Conservation (phyloP, 2,888 invertebrate species). For the Venusia cambrica region DNA sequence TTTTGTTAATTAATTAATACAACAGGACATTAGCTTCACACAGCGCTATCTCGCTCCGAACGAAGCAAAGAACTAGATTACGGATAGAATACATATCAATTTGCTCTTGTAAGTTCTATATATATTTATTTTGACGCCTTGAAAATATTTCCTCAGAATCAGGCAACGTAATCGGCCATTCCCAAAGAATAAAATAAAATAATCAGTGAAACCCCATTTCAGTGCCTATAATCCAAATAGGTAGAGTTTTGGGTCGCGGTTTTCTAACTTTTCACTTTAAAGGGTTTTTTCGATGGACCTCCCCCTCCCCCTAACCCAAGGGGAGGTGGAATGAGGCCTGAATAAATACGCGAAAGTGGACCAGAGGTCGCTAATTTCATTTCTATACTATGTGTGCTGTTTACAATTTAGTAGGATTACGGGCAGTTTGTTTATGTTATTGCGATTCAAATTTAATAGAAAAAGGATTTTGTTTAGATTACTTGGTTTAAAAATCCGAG, state of each 20-base stretch:
- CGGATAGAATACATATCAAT: too few relatives aligned
- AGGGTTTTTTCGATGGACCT: slow-evolving; percentile 59
- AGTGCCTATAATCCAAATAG: slow-evolving; percentile 6
- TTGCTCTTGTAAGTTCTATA: too few relatives aligned
- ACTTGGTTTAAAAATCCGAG: too few relatives aligned
- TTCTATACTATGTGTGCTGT: slow-evolving; percentile 34
- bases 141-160: too few relatives aligned
- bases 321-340: slow-evolving; percentile 39
- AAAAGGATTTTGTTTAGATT: slow-evolving; percentile 12
- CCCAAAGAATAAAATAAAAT: too few relatives aligned
- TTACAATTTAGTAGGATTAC: slow-evolving; percentile 23
- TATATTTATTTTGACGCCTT: too few relatives aligned
- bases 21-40: too few relatives aligned
- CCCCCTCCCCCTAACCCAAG: slow-evolving; percentile 19
- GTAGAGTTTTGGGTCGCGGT: slow-evolving; percentile 29
- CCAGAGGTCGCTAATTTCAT: slow-evolving; percentile 53
- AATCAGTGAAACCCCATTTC: slow-evolving; percentile 1
- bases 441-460: slow-evolving; percentile 17
- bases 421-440: slow-evolving; percentile 14
- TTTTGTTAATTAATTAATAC: too few relatives aligned
- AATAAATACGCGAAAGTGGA: slow-evolving; percentile 52
- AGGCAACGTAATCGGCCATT: too few relatives aligned
- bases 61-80: too few relatives aligned
- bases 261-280: slow-evolving; percentile 62
- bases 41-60: too few relatives aligned